phyloP scores from a whole-genome alignment of 1,140 invertebrate genomes.

The Marisa cornuarietis region DNA sequence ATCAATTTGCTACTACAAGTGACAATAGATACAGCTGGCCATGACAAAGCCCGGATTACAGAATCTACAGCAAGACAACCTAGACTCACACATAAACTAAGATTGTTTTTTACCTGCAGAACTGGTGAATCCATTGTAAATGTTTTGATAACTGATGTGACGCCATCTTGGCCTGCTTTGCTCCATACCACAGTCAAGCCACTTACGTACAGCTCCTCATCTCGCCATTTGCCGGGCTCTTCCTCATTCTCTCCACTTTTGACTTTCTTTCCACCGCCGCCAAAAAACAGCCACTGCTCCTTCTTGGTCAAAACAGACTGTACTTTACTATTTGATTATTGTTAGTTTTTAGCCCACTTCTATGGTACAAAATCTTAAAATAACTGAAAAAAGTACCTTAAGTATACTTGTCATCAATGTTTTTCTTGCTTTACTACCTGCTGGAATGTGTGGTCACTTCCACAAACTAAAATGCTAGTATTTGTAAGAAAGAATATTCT shows the following conservation, averaged over 20 bases:
- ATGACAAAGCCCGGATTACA: too few relatives aligned
- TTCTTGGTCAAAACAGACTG: slow-evolving; percentile 25
- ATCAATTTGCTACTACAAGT: too few relatives aligned
- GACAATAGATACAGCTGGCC: too few relatives aligned
- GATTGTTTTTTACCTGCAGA: slow-evolving; percentile 64
- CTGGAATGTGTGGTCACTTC: too few relatives aligned
- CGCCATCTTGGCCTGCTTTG: slow-evolving; percentile 61
- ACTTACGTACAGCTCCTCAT: slow-evolving; percentile 90
- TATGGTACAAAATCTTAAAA: not conserved
- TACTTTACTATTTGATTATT: not conserved
- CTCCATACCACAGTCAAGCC: slow-evolving; percentile 85
- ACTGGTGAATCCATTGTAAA: slow-evolving; percentile 85
- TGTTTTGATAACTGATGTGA: slow-evolving; percentile 67
- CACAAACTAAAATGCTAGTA: too few relatives aligned
- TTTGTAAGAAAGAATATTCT: too few relatives aligned
- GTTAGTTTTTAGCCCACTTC: not conserved
- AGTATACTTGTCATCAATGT: too few relatives aligned
- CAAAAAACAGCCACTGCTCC: slow-evolving; percentile 32
- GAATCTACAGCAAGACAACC: too few relatives aligned
- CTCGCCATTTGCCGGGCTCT: slow-evolving; percentile 57
- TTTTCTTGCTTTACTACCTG: too few relatives aligned
- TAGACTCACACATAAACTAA: not conserved
- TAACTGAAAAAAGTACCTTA: not conserved
- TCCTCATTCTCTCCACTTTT: slow-evolving; percentile 51
- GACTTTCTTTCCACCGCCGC: slow-evolving; percentile 36